Percentiles rank a stretch among this genome's conserved stretches.
These are phyloP conservation scores for Leucophora obtusa DNA, from an alignment of 2,888 invertebrate species.

Conservation along the genomic window DNA sequence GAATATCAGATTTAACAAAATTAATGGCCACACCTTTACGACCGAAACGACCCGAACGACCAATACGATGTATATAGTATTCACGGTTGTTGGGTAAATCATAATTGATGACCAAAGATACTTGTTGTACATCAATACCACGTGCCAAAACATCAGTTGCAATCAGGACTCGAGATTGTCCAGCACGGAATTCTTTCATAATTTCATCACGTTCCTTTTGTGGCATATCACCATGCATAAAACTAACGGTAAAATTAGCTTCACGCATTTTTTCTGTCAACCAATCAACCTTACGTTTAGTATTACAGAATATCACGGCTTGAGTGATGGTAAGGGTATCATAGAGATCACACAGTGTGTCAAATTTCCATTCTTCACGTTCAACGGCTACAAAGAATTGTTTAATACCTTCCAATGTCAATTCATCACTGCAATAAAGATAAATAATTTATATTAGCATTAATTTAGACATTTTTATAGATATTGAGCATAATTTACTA, in stretches of 20 bases:
- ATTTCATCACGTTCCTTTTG: constrained; percentile 99
- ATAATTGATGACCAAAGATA: constrained; percentile 99
- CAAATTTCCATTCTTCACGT: constrained; percentile 99
- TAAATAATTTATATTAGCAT: neutral
- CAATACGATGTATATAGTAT: constrained; percentile 99
- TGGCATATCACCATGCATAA: constrained; percentile 99
- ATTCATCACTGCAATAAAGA: constrained; percentile 87
- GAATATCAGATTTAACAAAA: constrained; percentile 99
- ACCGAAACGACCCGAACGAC: constrained; percentile 98
- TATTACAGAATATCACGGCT: constrained; percentile 99
- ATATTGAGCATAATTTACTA: too few relatives aligned
- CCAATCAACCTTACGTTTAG: constrained; percentile 98
- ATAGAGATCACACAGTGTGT: constrained; percentile 98
- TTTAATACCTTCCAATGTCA: constrained; percentile 99
- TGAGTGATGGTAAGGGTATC: constrained; percentile 99
- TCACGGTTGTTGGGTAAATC: constrained; percentile 99
- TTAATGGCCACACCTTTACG: constrained; percentile 99
- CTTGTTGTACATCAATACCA: constrained; percentile 99
- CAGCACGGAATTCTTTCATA: constrained; percentile 98
- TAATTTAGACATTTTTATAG: too few relatives aligned
- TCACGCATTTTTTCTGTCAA: constrained; percentile 99
- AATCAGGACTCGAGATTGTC: constrained; percentile 95
- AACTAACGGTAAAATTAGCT: constrained; percentile 98
- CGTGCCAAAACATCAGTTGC: constrained; percentile 99
- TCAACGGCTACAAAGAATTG: constrained; percentile 99